A percentile compares a stretch with the other conserved stretches of the same genome.
Conservation (phyloP, 2,797 vertebrate genomes). For the Ceyx erithaca region DNA sequence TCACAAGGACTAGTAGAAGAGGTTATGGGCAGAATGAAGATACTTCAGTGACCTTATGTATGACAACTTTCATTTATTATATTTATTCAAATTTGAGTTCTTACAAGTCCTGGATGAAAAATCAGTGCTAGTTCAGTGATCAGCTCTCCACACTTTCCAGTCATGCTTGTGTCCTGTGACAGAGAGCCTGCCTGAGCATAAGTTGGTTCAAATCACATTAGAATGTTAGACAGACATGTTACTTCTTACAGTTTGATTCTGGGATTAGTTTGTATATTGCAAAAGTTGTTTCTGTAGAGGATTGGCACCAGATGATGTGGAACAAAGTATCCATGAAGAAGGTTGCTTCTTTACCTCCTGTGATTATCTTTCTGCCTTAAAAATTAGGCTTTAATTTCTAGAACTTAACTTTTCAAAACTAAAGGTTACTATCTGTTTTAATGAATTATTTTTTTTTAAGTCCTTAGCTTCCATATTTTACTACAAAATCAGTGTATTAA, state of each 20-base stretch:
- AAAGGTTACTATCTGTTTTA: neutral
- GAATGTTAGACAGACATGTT: neutral
- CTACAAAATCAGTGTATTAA: neutral
- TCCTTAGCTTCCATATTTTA: neutral
- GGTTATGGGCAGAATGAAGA: neutral
- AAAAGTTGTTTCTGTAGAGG: neutral
- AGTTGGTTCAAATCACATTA: neutral
- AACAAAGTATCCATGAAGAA: neutral
- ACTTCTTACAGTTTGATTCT: neutral
- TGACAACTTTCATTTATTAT: neutral
- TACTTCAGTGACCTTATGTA: neutral
- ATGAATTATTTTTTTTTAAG: neutral
- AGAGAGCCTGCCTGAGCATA: neutral
- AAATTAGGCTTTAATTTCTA: neutral
- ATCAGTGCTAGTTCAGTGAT: neutral
- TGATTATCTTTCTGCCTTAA: neutral
- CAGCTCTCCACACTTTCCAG: neutral
- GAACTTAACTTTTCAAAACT: neutral
- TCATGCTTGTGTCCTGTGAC: neutral
- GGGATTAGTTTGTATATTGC: neutral
- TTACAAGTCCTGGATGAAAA: neutral
- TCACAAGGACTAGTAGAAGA: neutral
- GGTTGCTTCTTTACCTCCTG: neutral
- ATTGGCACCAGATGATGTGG: neutral
- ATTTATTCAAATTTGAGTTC: neutral